Evolutionary conservation across 2,888 invertebrate species (phyloP), one percentile per base, ranked within the genome.

Genomic region (Ganaspis brasiliensis): DNA sequence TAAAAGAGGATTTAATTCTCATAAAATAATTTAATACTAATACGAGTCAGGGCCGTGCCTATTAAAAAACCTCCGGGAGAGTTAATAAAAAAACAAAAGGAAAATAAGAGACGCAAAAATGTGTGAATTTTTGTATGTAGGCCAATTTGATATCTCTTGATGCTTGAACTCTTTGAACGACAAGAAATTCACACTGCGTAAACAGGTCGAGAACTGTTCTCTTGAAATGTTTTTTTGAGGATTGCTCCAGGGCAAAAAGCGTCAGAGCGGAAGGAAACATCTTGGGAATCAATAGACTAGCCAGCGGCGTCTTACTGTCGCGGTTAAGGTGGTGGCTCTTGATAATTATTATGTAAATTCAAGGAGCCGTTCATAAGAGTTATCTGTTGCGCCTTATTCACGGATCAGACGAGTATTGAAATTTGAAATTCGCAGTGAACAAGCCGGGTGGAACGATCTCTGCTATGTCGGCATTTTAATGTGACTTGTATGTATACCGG

Each of bases 331-430:
- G 26, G 52, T 21, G 31, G 55, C 9, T 71, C 37, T 37, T 56
- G 56, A 56, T 81, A 84, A 85, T 85, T 84, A 84, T 85, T 78
- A 84, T 85, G 86, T 81, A 86, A 85, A 86, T 85, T 70, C 72
- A 56, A 37, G 63, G 19, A 79, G 78, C 72, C 73, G 81, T 82
- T 82, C 75, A 72, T 76, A 52, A 55, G 40, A 52, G 37, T 49
- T 55, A 52, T 74, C 61, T 73, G 24, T 12, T 49, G 67, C 67
- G 21, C 67, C 45, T 45, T 73, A 61, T 61, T 63, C 49, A 59
- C 31, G 45, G 73, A 67, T 67, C 67, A 67, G 45, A 26, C 40
- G 61, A 52, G 35, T 74, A 75, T 79, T 73, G 78, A 81, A 81
- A 75, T 85, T 83, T 82, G 81, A 85, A 87, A 86, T 84, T 84